Percentiles rank a stretch among this genome's conserved stretches.
These are phyloP conservation scores for Malthinus flaveolus DNA, from an alignment of 2,888 invertebrate genomes.

Conservation along the genomic window DNA sequence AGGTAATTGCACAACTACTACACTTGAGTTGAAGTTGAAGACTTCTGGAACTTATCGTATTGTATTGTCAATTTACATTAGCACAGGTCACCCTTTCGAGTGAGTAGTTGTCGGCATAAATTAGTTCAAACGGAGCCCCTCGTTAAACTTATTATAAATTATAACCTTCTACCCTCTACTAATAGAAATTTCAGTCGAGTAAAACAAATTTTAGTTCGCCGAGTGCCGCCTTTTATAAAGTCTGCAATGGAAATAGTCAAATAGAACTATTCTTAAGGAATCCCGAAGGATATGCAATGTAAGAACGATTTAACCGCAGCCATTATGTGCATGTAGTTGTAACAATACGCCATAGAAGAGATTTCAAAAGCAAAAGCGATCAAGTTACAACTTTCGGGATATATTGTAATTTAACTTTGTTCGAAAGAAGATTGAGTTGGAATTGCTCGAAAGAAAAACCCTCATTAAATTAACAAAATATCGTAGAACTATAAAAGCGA, in stretches of 20 bases:
- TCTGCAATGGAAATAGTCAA: too few species aligned
- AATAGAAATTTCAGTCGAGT: too few species aligned
- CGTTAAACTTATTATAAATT: too few species aligned
- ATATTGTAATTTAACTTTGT: conserved; percentile 11
- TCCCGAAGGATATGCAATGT: conserved; percentile 18
- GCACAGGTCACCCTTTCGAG: background rate
- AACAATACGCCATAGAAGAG: conserved; percentile 16
- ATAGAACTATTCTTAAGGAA: background rate
- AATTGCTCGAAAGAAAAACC: background rate
- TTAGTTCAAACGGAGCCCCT: too few species aligned
- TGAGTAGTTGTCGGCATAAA: too few species aligned
- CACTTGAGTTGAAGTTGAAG: background rate
- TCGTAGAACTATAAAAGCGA: conserved; percentile 4
- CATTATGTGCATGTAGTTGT: conserved; percentile 23
- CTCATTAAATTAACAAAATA: conserved; percentile 1
- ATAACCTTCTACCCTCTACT: too few species aligned
- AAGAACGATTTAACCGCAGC: conserved; percentile 19
- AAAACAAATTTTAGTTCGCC: too few species aligned
- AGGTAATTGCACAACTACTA: background rate
- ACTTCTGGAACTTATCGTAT: background rate
- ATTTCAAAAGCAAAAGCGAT: conserved; percentile 13
- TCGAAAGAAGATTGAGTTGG: conserved; percentile 2
- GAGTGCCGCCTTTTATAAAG: too few species aligned
- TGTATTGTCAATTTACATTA: background rate
- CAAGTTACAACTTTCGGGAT: conserved; percentile 7